These are phyloP conservation scores for Anniella stebbinsi DNA, from an alignment of 2,797 vertebrate species.

Conservation along the genomic window DNA sequence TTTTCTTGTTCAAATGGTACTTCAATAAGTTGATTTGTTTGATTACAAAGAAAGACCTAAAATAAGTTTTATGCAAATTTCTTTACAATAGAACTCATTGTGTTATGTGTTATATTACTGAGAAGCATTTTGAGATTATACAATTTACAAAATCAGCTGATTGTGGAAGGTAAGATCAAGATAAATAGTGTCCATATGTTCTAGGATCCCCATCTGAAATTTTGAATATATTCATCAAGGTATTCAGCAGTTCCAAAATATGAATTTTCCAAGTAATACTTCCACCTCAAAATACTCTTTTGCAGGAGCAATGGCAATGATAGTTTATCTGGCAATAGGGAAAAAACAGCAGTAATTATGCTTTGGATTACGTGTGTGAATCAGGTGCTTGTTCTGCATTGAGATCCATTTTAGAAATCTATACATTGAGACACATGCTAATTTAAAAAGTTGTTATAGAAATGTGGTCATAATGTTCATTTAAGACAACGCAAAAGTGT, in stretches of 20 bases:
- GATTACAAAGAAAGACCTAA: slow-evolving; percentile 60
- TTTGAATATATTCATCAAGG: slow-evolving; percentile 12
- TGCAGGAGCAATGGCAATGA: neutral
- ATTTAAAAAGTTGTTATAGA: neutral
- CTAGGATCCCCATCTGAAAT: slow-evolving; percentile 15
- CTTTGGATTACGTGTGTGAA: neutral
- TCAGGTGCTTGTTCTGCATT: neutral
- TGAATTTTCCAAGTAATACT: slow-evolving; percentile 5
- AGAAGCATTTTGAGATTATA: slow-evolving; percentile 63
- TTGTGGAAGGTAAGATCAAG: slow-evolving; percentile 51
- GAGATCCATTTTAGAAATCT: neutral
- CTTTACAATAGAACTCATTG: slow-evolving; percentile 59
- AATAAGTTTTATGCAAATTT: slow-evolving; percentile 69
- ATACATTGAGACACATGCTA: neutral
- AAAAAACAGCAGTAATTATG: neutral
- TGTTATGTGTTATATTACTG: slow-evolving; percentile 51
- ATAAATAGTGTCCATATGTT: slow-evolving; percentile 26
- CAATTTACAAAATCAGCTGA: slow-evolving; percentile 56
- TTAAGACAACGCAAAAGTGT: neutral
- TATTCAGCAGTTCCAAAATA: slow-evolving; percentile 31
- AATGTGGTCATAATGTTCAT: neutral
- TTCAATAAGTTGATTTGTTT: slow-evolving; percentile 54
- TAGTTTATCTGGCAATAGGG: neutral
- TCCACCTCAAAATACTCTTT: neutral
- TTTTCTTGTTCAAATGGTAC: slow-evolving; percentile 56